A percentile compares a stretch with the other conserved stretches of the same genome.
Conservation (phyloP, 1,140 invertebrate genomes). For the Lepidotrigona ventralis region DNA sequence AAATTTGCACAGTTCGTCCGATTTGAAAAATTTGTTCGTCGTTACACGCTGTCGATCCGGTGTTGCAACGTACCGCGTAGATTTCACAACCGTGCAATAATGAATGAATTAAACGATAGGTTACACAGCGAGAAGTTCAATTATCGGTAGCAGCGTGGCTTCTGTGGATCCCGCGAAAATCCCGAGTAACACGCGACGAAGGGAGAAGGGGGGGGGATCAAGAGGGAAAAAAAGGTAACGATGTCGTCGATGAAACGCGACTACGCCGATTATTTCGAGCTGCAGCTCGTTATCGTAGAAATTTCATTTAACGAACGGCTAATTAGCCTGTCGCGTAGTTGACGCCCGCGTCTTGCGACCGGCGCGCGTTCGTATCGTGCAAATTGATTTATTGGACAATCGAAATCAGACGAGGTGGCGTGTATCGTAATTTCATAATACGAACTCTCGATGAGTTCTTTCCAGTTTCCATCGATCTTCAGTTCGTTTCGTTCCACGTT, state of each 20-base stretch:
- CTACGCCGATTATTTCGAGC: slow-evolving; percentile 4
- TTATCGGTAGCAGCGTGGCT: not conserved
- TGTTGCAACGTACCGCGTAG: not conserved
- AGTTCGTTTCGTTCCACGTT: not conserved
- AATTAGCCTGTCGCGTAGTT: slow-evolving; percentile 31
- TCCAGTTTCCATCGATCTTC: not conserved
- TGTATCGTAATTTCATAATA: not conserved
- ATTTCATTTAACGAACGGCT: slow-evolving; percentile 27
- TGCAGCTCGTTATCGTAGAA: slow-evolving; percentile 20
- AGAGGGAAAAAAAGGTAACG: slow-evolving; percentile 8
- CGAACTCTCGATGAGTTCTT: not conserved
- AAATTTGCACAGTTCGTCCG: no score
- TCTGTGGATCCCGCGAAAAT: not conserved
- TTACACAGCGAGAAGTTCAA: not conserved
- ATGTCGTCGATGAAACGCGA: not conserved
- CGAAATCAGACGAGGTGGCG: not conserved
- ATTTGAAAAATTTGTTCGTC: not conserved
- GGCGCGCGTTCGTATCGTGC: not conserved
- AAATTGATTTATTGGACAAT: slow-evolving; percentile 18
- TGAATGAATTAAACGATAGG: slow-evolving; percentile 16
- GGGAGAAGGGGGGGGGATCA: not conserved
- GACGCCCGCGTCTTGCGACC: slow-evolving; percentile 2
- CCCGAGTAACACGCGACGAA: not conserved
- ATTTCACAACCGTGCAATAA: not conserved
- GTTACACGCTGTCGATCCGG: not conserved